Evolutionary conservation across 2,888 invertebrate genomes (phyloP), one percentile per base, ranked within the genome.

Genomic region (Palloptera scutellata): DNA sequence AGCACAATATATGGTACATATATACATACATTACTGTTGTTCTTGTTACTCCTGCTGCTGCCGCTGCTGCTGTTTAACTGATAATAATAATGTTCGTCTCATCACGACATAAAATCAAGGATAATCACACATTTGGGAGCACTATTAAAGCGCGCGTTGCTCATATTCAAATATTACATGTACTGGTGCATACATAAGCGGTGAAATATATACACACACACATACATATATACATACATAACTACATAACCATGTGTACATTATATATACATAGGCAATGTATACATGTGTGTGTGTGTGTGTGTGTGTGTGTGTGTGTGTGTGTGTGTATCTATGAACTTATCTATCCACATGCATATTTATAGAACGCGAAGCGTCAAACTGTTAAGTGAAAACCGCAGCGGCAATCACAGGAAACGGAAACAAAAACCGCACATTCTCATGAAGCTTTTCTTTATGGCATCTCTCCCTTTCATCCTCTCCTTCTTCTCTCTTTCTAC

Each of bases 41-140:
- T 64, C 55, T n/a, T 30, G 55, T 1, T 55, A n/a, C 0, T 54
- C 43, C 1, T 54, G 42, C 41, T 41, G 54, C 4, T 54, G 42
- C 5, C 11, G 43, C 17, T 64, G 51, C 45, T 43, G 60, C 30
- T 61, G 57, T 41, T 57, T 55, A 45, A 42, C 42, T 68, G 64
- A 61, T 57, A 58, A 53, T 59, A 48, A 64, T 61, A 61, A 61
- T 68, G 68, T 61, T 65, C 52, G 72, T 72, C 73, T 69, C 72
- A 72, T 73, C 74, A 72, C 72, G 75, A 67, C 71, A 71, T 64
- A 70, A 74, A 74, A 74, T 76, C 73, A 74, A 75, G 73, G 70
- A 73, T 73, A 76, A 76, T 74, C 73, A 71, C 73, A 72, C 75
- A 72, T 75, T 74, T 70, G 75, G 73, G 75, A 74, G 68, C 72